Base-by-base conservation (phyloP, 2,113 vertebrate genomes). In the Gambusia affinis region DNA sequence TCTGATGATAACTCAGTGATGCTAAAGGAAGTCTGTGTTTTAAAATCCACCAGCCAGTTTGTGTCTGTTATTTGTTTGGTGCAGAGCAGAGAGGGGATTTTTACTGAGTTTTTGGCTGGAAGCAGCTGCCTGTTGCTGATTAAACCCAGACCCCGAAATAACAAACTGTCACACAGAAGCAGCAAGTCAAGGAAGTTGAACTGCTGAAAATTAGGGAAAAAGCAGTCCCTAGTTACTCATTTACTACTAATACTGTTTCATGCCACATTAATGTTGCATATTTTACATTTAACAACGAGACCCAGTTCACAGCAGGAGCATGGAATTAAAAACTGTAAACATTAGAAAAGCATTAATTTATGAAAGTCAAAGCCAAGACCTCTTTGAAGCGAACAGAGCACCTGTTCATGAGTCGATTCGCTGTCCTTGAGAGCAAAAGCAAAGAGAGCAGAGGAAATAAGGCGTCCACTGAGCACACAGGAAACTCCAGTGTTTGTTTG, bases 401-500 rank as follows among this genome's bases (percentile, higher is more conserved):
- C 39, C 66, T 76, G 74, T 62, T 39, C 12, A 70, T 30, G 64
- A 65, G 81, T 72, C 80, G 70, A 75, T 19, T 29, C 10, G 35
- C 44, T 3, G 28, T 79, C 73, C 35, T 51, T 17, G 12, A 57
- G 33, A n/a, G 42, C 42, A 47, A 51, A 70, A 35, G 72, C 57
- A 51, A 64, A n/a, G 70, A 60, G n/a, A 22, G 30, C 24, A 14
- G 28, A 71, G 31, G 81, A 80, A 78, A 67, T 60, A 64, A 70
- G 22, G 31, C 68, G 0, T 61, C 81, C 61, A 64, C 37, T 62
- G 71, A 71, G 75, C 72, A 39, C 67, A 70, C 81, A 83, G 83
- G 76, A 85, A 87, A 78, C 79, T 80, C 76, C 77, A 67, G 33
- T 3, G 72, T 73, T 79, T 79, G 54, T 78, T 75, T n/a, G 24